Evolutionary conservation across 2,797 vertebrate species (phyloP).

Genomic region (Euthynnus affinis): DNA sequence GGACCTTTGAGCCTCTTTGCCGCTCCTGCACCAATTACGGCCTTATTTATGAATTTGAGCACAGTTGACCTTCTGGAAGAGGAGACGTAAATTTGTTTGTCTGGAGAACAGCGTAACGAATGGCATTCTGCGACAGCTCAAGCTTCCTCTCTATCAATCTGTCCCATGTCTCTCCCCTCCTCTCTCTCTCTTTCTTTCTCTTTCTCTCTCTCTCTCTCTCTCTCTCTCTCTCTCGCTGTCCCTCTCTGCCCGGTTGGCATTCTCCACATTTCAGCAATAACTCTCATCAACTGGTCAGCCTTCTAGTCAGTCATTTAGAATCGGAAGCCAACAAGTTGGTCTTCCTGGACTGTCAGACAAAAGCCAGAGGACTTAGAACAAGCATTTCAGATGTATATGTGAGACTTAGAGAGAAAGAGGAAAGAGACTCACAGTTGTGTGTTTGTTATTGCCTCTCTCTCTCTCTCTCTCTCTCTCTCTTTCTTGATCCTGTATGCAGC

Average conservation of each 20-base stretch:
- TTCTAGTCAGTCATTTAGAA: constrained; percentile 52
- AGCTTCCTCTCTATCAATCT: constrained; percentile 71
- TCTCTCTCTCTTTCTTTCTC: not conserved
- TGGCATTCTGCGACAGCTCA: constrained; percentile 62
- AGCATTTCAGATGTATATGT: constrained; percentile 7
- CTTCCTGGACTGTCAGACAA: constrained; percentile 11
- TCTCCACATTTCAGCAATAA: constrained; percentile 52
- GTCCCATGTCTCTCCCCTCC: constrained; percentile 33
- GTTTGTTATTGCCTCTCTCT: constrained; percentile 18
- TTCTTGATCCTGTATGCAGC: constrained; percentile 32
- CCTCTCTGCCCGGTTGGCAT: constrained; percentile 10
- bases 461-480: constrained; percentile 16
- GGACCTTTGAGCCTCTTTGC: constrained; percentile 63
- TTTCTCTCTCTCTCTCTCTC: constrained; percentile 40
- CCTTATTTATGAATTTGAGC: constrained; percentile 85
- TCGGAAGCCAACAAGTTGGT: constrained; percentile 37
- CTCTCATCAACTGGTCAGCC: constrained; percentile 48
- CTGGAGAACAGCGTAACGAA: constrained; percentile 78
- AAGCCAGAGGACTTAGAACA: not conserved
- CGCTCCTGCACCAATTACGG: constrained; percentile 75
- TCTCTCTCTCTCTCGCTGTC: constrained; percentile 2
- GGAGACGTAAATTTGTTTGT: constrained; percentile 82
- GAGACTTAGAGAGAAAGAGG: not conserved
- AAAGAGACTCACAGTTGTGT: constrained; percentile 4
- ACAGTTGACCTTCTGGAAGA: constrained; percentile 82